A percentile compares a stretch with the other conserved stretches of the same genome.
Conservation (phyloP, 2,888 invertebrate genomes). For the Himalopsyche japonica region DNA sequence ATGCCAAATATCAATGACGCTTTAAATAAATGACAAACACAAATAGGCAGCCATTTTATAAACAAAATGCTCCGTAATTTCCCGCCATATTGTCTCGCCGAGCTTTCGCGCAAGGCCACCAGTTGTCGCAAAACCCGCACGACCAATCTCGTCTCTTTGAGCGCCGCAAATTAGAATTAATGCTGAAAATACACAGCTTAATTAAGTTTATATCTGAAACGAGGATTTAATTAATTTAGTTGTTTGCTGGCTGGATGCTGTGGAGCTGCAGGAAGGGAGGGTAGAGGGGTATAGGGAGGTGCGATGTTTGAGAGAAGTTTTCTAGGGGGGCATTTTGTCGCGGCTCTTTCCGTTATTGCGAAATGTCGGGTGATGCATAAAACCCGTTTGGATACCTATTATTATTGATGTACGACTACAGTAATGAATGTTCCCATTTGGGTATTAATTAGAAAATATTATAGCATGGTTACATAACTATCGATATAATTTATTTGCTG, state of each 20-base stretch:
- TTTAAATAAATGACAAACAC: background rate
- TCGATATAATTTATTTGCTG: too few relatives aligned
- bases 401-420: background rate
- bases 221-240: constrained; percentile 43
- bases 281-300: background rate
- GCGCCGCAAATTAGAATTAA: constrained; percentile 40
- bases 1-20: background rate
- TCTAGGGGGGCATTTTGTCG: background rate
- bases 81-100: background rate
- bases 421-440: too few relatives aligned
- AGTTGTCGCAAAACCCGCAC: constrained; percentile 15
- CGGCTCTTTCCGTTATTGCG: background rate
- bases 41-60: background rate
- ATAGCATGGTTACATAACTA: too few relatives aligned
- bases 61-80: background rate
- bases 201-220: constrained; percentile 42
- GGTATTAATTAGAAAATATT: too few relatives aligned
- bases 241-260: constrained; percentile 26
- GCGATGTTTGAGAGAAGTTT: background rate
- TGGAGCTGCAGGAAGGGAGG: background rate
- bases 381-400: background rate
- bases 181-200: constrained; percentile 41
- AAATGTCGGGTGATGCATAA: background rate
- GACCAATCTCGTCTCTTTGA: constrained; percentile 29
- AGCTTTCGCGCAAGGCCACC: background rate